A percentile compares a stretch with the other conserved stretches of the same genome.
Evolutionary conservation across 35 echinoderm and acorn worm species (phyloP).

Genomic region (Apostichopus japonicus): DNA sequence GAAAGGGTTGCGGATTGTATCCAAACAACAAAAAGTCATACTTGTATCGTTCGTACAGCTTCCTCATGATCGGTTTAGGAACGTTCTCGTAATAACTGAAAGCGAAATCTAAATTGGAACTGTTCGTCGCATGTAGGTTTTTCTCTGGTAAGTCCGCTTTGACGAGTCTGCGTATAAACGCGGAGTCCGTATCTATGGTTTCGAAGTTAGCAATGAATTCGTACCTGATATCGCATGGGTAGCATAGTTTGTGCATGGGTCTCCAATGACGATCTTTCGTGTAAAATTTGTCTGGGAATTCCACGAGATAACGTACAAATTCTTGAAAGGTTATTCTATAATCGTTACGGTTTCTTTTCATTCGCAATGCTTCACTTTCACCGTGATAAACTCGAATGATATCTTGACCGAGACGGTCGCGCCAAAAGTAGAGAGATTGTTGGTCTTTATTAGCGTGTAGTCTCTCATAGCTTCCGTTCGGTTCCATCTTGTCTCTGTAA

Average conservation of each 20-base stretch:
- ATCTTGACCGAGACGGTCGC: conserved; percentile 29
- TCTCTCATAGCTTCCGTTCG: conserved; percentile 42
- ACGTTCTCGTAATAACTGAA: conserved; percentile 38
- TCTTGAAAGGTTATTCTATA: conserved; percentile 47
- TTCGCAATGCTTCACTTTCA: background rate
- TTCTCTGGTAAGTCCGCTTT: background rate
- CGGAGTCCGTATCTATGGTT: conserved; percentile 33
- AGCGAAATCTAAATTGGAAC: conserved; percentile 38
- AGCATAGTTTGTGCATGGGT: conserved; percentile 52
- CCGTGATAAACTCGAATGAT: conserved; percentile 24
- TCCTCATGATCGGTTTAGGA: conserved; percentile 16
- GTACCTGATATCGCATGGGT: conserved; percentile 53
- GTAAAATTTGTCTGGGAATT: background rate
- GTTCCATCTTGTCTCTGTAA: conserved; percentile 51
- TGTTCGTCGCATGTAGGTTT: conserved; percentile 50
- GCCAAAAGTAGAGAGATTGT: conserved; percentile 10
- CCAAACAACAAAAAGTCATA: conserved; percentile 52
- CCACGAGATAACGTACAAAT: conserved; percentile 40
- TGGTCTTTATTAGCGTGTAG: background rate
- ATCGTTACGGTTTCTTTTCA: conserved; percentile 8
- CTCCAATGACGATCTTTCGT: conserved; percentile 54
- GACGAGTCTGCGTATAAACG: conserved; percentile 15
- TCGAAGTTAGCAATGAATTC: conserved; percentile 62
- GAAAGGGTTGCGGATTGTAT: conserved; percentile 44
- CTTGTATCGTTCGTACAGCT: conserved; percentile 38